phyloP scores from a whole-genome alignment of 2,888 invertebrate species.

The Eupithecia pulchellata region DNA sequence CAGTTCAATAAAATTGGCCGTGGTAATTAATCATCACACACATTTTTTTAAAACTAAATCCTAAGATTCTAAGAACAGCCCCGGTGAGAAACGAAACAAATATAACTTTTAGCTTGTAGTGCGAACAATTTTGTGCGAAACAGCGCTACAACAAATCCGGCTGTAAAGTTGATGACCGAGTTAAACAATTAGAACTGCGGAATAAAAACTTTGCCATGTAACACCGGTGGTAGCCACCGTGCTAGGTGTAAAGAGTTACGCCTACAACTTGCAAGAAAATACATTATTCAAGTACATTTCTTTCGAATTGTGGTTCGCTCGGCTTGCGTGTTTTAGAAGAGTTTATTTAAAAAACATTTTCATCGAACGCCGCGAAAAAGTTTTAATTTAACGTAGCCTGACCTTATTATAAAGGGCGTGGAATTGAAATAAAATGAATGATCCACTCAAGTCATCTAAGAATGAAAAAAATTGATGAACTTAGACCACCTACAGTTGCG shows the following conservation, averaged over 20 bases:
- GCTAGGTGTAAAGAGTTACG: constrained; percentile 60
- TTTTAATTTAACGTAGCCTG: constrained; percentile 48
- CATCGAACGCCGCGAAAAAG: constrained; percentile 48
- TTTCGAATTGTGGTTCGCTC: constrained; percentile 70
- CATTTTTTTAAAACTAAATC: too few species aligned
- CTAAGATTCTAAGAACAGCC: too few species aligned
- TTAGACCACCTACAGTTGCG: constrained; percentile 19
- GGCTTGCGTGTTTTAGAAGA: constrained; percentile 72
- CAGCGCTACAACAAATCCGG: background rate
- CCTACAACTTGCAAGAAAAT: constrained; percentile 47
- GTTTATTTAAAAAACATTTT: constrained; percentile 57
- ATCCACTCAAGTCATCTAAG: too few species aligned
- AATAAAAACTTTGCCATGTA: constrained; percentile 29
- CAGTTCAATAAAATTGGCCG: background rate
- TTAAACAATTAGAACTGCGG: background rate
- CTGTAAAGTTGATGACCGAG: background rate
- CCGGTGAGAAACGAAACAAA: too few species aligned
- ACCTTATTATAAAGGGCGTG: constrained; percentile 44
- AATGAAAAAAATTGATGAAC: constrained; percentile 5
- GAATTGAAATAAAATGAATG: constrained; percentile 39
- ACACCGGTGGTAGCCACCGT: constrained; percentile 51
- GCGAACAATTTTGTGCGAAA: too few species aligned
- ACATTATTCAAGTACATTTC: constrained; percentile 75
- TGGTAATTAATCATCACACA: background rate
- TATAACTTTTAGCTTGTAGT: too few species aligned